phyloP scores from a whole-genome alignment of 2,888 invertebrate genomes.

The Chirona hameri region DNA sequence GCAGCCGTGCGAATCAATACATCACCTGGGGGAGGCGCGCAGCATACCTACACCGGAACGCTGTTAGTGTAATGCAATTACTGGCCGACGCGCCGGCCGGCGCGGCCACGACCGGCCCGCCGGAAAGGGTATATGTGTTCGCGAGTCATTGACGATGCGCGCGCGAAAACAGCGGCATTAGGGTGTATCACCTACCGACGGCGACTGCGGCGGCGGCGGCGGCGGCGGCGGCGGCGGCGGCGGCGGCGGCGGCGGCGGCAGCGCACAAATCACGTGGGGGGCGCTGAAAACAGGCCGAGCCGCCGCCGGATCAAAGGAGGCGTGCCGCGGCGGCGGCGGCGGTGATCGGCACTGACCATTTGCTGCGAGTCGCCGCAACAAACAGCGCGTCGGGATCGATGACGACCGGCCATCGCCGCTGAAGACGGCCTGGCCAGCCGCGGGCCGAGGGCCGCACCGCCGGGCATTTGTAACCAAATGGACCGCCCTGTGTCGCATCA shows the following conservation, averaged over 20 bases:
- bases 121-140: background rate
- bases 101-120: background rate
- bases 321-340: background rate
- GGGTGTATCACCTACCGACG: background rate
- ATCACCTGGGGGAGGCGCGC: background rate
- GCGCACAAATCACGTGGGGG: slow-evolving; percentile 1
- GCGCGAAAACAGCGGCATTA: slow-evolving; percentile 1
- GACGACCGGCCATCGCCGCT: background rate
- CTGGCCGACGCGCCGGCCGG: background rate
- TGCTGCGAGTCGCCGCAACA: background rate
- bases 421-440: background rate
- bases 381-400: background rate
- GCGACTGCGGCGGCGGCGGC: background rate
- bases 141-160: background rate
- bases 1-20: background rate
- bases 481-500: background rate
- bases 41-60: background rate
- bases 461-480: background rate
- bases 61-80: slow-evolving; percentile 5
- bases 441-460: background rate
- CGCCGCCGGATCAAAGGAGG: background rate
- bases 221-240: background rate
- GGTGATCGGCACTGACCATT: background rate
- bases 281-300: background rate
- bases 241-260: background rate